These are phyloP conservation scores for Muschampia plurimacula DNA, from an alignment of 2,888 invertebrate species.

Conservation along the genomic window DNA sequence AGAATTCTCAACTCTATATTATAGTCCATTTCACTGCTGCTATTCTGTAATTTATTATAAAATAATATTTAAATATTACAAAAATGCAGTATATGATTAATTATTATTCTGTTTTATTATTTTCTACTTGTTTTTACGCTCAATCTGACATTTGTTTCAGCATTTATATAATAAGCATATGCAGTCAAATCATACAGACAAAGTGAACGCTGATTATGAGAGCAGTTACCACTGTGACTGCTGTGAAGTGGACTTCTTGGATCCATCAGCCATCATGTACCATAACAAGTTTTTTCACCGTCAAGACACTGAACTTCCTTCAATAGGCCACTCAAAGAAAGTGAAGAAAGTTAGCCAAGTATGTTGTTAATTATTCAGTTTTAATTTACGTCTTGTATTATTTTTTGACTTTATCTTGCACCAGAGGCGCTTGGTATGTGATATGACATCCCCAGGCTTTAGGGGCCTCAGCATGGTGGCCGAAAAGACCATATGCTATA, in stretches of 20 bases:
- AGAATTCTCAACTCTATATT: too few species aligned
- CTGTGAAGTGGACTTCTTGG: slow-evolving; percentile 85
- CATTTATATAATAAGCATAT: slow-evolving; percentile 86
- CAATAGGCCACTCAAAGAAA: slow-evolving; percentile 75
- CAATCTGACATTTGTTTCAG: slow-evolving; percentile 64
- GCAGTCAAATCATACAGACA: slow-evolving; percentile 67
- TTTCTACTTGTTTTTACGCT: background rate
- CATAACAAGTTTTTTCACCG: slow-evolving; percentile 83
- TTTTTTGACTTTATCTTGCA: background rate
- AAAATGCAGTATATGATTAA: too few species aligned
- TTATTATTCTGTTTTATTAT: too few species aligned
- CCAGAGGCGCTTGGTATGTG: background rate
- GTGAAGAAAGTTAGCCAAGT: slow-evolving; percentile 69
- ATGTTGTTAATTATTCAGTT: slow-evolving; percentile 31
- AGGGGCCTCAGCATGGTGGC: too few species aligned
- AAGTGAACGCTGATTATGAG: slow-evolving; percentile 42
- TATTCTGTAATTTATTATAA: too few species aligned
- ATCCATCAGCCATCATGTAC: slow-evolving; percentile 84
- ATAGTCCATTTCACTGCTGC: too few species aligned
- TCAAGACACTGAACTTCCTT: slow-evolving; percentile 70
- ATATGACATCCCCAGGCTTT: too few species aligned
- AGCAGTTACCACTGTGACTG: slow-evolving; percentile 78
- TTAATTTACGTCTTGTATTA: background rate
- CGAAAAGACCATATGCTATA: too few species aligned
- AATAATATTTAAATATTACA: too few species aligned